Percentiles rank a stretch among this genome's conserved stretches.
Conservation (phyloP, 2,113 vertebrate genomes). For the Apus apus region DNA sequence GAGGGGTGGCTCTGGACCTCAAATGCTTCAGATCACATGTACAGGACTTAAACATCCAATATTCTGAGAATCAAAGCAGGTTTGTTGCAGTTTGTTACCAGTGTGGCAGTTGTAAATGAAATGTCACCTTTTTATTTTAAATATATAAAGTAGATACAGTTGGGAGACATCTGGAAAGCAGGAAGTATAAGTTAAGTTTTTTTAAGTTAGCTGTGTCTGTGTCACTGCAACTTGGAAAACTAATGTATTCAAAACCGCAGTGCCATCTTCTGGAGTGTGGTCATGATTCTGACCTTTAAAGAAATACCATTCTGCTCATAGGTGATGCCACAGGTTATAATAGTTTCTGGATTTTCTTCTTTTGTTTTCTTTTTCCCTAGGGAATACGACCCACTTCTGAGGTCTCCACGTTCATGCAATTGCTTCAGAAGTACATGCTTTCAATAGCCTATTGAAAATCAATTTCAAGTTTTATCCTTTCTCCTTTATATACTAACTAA, state of each 20-base stretch:
- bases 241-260: background rate
- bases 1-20: background rate
- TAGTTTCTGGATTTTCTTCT: too few species aligned
- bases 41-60: background rate
- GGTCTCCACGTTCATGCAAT: background rate
- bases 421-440: background rate
- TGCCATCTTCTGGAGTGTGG: slow-evolving; percentile 22
- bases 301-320: background rate
- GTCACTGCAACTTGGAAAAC: background rate
- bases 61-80: background rate
- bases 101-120: background rate
- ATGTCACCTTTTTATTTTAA: background rate
- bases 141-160: background rate
- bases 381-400: background rate
- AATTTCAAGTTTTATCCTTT: background rate
- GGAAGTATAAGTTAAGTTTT: too few species aligned
- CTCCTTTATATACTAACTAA: background rate
- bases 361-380: too few species aligned
- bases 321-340: background rate
- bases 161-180: background rate
- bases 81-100: background rate
- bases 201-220: background rate
- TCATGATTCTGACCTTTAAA: background rate
- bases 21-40: background rate
- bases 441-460: background rate